Evolutionary conservation across 2,888 invertebrate genomes (phyloP), one percentile per base, ranked within the genome.

Genomic region (Andrena marginata): DNA sequence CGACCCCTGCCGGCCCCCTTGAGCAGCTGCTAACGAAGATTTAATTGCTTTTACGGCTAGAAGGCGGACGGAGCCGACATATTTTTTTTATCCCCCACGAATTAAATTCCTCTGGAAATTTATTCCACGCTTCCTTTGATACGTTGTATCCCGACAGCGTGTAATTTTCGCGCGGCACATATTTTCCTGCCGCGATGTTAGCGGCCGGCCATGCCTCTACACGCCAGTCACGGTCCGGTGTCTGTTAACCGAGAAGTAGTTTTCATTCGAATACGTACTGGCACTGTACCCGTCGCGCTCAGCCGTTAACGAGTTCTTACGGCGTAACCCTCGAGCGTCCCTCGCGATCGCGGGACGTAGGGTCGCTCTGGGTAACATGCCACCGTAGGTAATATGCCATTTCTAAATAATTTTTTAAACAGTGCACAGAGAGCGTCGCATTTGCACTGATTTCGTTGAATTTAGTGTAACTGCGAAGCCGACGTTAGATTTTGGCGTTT

Each of bases 21-120:
- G 29, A 56, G 76, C 75, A 33, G 51, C 7, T 13, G 75, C 48
- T 76, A 82, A 82, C 82, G 70, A 75, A 75, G 76, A 82, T 82
- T 82, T 82, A 82, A 82, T 81, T 81, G 51, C 67, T 71, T 71
- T 82, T 31, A 49, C 49, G 35, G 20, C 31, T 23, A 31, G 48
- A 75, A 82, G 48, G 26, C 49, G 49, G 62, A 49, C 67, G 26
- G 56, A 16, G 56, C 29, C n/a, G 49, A 29, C 23, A n/a, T 51
- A 16, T 33, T n/a, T 59, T 59, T 48, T 4, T 8, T 56, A 72
- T 72, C 56, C 26, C 20, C 69, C 31, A 35, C 68, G 77, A 72
- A 82, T 82, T 71, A 82, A 82, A 82, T 82, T 82, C 82, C 76
- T 67, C 68, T 77, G 77, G 26, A 80, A 82, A 82, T 82, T 82